phyloP scores from a whole-genome alignment of 2,113 vertebrate species.

The Pionites leucogaster region DNA sequence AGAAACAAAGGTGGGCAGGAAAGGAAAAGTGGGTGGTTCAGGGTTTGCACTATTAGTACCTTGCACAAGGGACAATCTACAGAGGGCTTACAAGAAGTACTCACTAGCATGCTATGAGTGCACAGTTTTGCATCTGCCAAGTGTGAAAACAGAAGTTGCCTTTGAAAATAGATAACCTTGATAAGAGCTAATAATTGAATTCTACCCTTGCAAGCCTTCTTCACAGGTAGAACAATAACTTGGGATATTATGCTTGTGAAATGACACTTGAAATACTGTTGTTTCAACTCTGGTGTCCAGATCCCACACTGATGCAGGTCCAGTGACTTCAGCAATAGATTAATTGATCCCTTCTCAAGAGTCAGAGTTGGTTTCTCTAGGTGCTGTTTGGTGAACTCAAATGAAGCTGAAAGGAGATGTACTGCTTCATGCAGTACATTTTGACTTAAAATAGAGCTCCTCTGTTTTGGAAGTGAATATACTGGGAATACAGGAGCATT shows the following conservation, averaged over 20 bases:
- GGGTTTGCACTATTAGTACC: not conserved
- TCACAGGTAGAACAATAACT: not conserved
- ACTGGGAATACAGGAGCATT: not conserved
- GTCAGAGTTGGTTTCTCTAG: not conserved
- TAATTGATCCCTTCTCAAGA: not conserved
- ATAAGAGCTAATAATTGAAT: not conserved
- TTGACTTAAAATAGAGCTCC: not conserved
- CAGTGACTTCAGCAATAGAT: not conserved
- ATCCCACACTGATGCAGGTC: not conserved
- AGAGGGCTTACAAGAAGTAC: not conserved
- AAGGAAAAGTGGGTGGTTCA: not conserved
- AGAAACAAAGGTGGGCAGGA: not conserved
- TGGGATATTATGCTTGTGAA: not conserved
- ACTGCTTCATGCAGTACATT: not conserved
- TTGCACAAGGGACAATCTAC: not conserved
- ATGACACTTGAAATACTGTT: not conserved
- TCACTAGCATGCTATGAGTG: rapidly evolving
- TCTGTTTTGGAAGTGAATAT: not conserved
- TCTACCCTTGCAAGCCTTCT: not conserved
- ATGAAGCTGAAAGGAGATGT: not conserved
- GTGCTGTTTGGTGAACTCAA: not conserved
- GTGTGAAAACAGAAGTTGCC: not conserved
- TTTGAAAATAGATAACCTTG: not conserved
- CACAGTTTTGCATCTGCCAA: not conserved
- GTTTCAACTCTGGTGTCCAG: not conserved